Evolutionary conservation across 2,113 vertebrate species (phyloP).

Genomic region (Varanus komodoensis): DNA sequence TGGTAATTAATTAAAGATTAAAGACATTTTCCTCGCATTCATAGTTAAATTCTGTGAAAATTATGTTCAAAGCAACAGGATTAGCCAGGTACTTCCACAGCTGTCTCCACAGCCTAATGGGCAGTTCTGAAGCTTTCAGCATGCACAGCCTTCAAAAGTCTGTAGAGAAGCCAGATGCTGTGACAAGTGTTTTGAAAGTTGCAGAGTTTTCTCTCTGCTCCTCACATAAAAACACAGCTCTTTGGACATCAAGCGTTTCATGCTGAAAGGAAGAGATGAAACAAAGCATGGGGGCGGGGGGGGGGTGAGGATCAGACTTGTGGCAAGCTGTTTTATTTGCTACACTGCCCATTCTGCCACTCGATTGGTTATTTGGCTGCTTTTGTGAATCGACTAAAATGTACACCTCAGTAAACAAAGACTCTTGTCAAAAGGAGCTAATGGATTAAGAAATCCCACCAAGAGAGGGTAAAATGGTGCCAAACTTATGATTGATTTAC

Average conservation of each 20-base stretch:
- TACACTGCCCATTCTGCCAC: not conserved
- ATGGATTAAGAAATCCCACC: not conserved
- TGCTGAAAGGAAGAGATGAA: slow-evolving; percentile 11
- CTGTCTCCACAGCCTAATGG: slow-evolving; percentile 16
- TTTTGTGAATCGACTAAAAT: not conserved
- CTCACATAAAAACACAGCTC: not conserved
- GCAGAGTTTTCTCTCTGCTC: not conserved
- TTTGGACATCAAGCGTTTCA: not conserved
- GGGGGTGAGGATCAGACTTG: not conserved
- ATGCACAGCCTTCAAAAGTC: slow-evolving; percentile 35
- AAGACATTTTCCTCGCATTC: not conserved
- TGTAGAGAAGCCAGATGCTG: slow-evolving; percentile 16
- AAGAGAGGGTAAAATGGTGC: not conserved
- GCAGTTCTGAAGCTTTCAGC: slow-evolving; percentile 43
- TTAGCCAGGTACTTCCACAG: slow-evolving; percentile 24
- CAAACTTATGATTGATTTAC: not conserved
- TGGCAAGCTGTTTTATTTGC: not conserved
- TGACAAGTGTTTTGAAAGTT: not conserved
- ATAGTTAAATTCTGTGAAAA: slow-evolving; percentile 13
- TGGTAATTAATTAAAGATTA: slow-evolving; percentile 53
- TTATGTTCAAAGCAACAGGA: slow-evolving; percentile 21
- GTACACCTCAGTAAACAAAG: not conserved
- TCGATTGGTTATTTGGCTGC: not conserved
- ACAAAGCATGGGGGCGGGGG: not conserved
- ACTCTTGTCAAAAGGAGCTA: not conserved